phyloP scores from a whole-genome alignment of 1,140 invertebrate genomes.

The Euborellia annulipes region DNA sequence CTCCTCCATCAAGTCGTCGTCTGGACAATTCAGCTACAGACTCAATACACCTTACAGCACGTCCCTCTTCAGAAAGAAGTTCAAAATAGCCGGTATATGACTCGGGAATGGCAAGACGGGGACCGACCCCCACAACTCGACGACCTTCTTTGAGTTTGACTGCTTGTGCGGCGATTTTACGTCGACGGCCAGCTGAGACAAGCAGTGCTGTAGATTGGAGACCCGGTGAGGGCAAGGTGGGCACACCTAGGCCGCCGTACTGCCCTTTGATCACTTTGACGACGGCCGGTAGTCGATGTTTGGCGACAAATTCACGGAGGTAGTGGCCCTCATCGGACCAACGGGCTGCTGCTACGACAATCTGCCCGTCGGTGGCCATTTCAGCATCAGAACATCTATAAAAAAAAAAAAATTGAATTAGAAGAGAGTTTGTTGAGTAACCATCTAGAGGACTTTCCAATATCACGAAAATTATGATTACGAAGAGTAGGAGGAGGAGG shows the following conservation, averaged over 20 bases:
- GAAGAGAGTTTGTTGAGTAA: too few relatives aligned
- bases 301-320: slow-evolving; percentile 62
- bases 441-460: too few relatives aligned
- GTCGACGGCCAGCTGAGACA: slow-evolving; percentile 60
- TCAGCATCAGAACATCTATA: slow-evolving; percentile 30
- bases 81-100: slow-evolving; percentile 86
- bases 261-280: slow-evolving; percentile 85
- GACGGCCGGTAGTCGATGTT: slow-evolving; percentile 63
- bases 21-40: slow-evolving; percentile 67
- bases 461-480: too few relatives aligned
- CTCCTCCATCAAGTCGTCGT: slow-evolving; percentile 52
- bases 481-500: too few relatives aligned
- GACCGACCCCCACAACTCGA: slow-evolving; percentile 57
- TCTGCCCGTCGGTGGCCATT: slow-evolving; percentile 72
- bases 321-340: slow-evolving; percentile 69
- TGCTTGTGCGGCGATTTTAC: slow-evolving; percentile 58
- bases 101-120: slow-evolving; percentile 74
- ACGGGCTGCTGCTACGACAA: slow-evolving; percentile 62
- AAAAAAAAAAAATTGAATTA: too few relatives aligned
- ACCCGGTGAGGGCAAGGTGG: slow-evolving; percentile 64
- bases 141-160: slow-evolving; percentile 79
- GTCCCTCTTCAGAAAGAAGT: slow-evolving; percentile 80
- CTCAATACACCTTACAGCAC: slow-evolving; percentile 75
- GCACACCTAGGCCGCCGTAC: slow-evolving; percentile 73
- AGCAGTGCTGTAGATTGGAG: slow-evolving; percentile 70